Evolutionary conservation across 2,797 vertebrate genomes (phyloP).

Genomic region (Oreortyx pictus): DNA sequence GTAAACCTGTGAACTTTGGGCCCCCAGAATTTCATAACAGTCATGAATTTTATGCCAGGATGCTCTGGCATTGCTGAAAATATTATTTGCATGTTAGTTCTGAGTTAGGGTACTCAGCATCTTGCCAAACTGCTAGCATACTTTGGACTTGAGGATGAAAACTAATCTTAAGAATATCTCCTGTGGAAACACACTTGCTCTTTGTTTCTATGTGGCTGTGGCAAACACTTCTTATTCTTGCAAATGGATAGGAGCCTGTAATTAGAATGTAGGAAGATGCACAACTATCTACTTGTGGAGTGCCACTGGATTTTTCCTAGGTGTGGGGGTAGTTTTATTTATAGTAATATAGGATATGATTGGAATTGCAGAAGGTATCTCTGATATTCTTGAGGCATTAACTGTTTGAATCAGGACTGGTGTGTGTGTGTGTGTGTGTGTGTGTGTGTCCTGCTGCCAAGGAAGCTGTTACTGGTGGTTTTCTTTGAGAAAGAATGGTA

Average conservation of each 20-base stretch:
- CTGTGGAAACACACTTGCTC: not conserved
- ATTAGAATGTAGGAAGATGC: slow-evolving; percentile 11
- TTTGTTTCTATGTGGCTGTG: not conserved
- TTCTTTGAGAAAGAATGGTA: not conserved
- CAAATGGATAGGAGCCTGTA: not conserved
- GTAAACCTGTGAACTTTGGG: not conserved
- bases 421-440: not conserved
- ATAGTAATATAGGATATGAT: not conserved
- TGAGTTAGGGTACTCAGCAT: not conserved
- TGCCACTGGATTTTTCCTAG: slow-evolving; percentile 30
- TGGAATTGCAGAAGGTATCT: slow-evolving; percentile 19
- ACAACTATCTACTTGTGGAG: not conserved
- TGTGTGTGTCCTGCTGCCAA: slow-evolving; percentile 14
- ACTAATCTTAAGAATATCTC: not conserved
- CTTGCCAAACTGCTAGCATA: not conserved
- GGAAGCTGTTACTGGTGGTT: not conserved
- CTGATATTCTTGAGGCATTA: slow-evolving; percentile 39
- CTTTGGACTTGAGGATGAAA: slow-evolving; percentile 1
- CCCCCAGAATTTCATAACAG: not conserved
- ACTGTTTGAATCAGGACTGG: not conserved
- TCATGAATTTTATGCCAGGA: not conserved
- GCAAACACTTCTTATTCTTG: not conserved
- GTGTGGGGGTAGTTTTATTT: slow-evolving; percentile 23
- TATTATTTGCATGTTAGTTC: not conserved
- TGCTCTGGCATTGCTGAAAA: not conserved